phyloP scores from a whole-genome alignment of 2,113 vertebrate species.

The Rhinoptilus africanus region DNA sequence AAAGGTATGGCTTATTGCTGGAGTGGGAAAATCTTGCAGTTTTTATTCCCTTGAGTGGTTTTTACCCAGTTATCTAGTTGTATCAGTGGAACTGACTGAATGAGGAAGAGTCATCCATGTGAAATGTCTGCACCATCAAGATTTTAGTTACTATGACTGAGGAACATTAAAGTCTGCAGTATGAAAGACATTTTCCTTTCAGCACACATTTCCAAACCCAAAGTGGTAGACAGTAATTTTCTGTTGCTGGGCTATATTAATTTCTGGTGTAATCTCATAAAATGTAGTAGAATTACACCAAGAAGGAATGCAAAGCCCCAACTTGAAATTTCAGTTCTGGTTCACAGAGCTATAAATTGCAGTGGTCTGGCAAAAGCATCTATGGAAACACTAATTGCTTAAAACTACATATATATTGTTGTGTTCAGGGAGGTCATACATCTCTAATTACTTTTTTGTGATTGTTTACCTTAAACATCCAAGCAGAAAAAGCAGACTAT shows the following conservation, averaged over 20 bases:
- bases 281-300: background rate
- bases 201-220: background rate
- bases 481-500: slow-evolving; percentile 38
- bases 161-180: background rate
- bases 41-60: background rate
- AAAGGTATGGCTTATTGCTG: background rate
- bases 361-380: slow-evolving; percentile 5
- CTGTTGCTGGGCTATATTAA: background rate
- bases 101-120: background rate
- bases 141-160: background rate
- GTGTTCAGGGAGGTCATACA: slow-evolving; percentile 1
- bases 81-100: background rate
- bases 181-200: background rate
- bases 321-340: slow-evolving; percentile 14
- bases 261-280: background rate
- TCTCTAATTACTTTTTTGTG: slow-evolving; percentile 11
- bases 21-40: background rate
- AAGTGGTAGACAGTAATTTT: background rate
- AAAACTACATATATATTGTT: slow-evolving; percentile 46
- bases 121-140: background rate
- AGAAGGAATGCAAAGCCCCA: background rate
- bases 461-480: slow-evolving; percentile 57
- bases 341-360: slow-evolving; percentile 14
- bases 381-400: slow-evolving; percentile 21
- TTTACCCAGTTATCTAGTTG: background rate